A percentile compares a stretch with the other conserved stretches of the same genome.
Evolutionary conservation across 1,140 invertebrate genomes (phyloP).

Genomic region (Penaeus chinensis): DNA sequence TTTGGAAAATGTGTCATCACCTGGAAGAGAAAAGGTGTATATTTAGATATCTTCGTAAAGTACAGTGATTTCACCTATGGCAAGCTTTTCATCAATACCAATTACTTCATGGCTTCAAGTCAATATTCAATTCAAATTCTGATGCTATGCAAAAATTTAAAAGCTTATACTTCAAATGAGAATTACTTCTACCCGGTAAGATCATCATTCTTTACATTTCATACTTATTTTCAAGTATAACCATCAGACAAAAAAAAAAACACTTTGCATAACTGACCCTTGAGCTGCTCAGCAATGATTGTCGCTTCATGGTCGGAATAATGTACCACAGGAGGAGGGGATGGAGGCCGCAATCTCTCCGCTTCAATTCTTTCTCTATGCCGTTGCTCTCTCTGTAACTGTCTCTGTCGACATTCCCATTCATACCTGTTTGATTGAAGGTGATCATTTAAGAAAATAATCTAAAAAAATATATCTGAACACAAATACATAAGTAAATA

Average conservation of each 20-base stretch:
- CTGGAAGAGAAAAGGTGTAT: conserved; percentile 65
- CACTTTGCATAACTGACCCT: conserved; percentile 12
- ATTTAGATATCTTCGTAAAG: neutral
- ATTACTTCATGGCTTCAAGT: too few species aligned
- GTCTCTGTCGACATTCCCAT: conserved; percentile 87
- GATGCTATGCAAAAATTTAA: too few species aligned
- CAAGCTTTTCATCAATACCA: too few species aligned
- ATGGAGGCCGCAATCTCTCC: conserved; percentile 80
- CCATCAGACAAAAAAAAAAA: neutral
- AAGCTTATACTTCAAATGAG: too few species aligned
- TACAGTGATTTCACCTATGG: neutral
- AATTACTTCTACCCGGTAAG: too few species aligned
- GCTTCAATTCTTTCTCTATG: conserved; percentile 84
- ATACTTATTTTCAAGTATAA: neutral
- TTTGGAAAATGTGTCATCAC: conserved; percentile 71
- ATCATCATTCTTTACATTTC: too few species aligned
- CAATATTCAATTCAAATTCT: too few species aligned
- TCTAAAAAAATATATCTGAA: neutral
- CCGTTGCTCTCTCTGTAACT: conserved; percentile 82
- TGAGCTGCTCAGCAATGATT: conserved; percentile 58
- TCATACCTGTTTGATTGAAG: conserved; percentile 74
- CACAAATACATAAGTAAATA: neutral
- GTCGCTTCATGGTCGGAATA: conserved; percentile 86
- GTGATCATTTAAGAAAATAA: neutral
- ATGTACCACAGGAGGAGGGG: conserved; percentile 86